Conservation (phyloP, 1,140 invertebrate genomes). For the Sitobion miscanthi region DNA sequence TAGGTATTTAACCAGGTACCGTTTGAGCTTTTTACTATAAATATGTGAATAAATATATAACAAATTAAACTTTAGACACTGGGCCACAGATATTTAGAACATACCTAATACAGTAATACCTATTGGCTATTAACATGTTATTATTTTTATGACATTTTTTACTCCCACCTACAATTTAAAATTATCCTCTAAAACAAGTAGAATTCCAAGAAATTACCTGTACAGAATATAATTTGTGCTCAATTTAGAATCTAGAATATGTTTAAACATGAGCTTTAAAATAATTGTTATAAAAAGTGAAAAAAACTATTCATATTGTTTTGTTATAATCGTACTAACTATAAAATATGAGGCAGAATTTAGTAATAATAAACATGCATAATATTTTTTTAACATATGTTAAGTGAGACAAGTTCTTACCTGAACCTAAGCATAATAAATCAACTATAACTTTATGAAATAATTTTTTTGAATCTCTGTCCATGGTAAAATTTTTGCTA, state of each 20-base stretch:
- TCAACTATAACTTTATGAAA: constrained; percentile 57
- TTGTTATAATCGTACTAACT: neutral
- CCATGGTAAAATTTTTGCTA: neutral
- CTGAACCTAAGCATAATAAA: constrained; percentile 53
- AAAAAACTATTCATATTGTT: neutral
- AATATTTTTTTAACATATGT: neutral
- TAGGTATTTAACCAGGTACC: neutral
- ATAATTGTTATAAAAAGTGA: no score
- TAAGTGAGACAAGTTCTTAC: constrained; percentile 48
- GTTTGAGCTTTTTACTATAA: no score
- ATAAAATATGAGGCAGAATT: neutral
- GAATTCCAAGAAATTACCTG: no score
- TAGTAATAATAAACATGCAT: neutral
- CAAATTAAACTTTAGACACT: neutral
- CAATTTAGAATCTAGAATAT: neutral
- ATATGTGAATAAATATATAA: no score
- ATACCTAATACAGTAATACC: neutral
- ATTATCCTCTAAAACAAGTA: neutral
- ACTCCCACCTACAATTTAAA: no score
- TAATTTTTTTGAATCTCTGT: constrained; percentile 56
- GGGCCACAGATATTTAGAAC: neutral
- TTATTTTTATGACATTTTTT: neutral
- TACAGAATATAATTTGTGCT: no score
- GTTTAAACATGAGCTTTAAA: neutral
- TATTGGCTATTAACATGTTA: no score